phyloP scores from a whole-genome alignment of 2,113 vertebrate species.

The Anguilla japonica region DNA sequence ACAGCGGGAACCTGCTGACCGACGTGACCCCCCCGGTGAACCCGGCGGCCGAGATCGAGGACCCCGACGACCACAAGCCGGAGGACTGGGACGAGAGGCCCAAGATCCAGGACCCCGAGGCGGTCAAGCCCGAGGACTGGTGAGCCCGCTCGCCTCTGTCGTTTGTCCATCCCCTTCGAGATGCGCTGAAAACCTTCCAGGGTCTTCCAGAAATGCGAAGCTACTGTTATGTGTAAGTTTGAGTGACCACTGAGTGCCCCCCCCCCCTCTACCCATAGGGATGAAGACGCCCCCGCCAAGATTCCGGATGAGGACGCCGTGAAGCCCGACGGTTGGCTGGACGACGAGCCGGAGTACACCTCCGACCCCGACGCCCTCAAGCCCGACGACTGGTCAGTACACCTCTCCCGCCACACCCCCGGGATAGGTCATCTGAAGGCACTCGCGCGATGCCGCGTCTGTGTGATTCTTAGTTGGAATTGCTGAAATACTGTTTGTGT shows the following conservation, averaged over 20 bases:
- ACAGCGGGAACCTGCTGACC: constrained; percentile 86
- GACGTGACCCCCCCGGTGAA: constrained; percentile 93
- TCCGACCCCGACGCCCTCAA: constrained; percentile 91
- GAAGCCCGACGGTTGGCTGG: constrained; percentile 95
- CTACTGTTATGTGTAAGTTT: not conserved
- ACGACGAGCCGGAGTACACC: constrained; percentile 90
- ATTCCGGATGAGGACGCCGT: constrained; percentile 85
- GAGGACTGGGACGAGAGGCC: constrained; percentile 98
- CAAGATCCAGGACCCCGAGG: constrained; percentile 92
- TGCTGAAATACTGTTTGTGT: not conserved
- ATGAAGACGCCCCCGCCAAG: constrained; percentile 95
- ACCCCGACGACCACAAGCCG: constrained; percentile 91
- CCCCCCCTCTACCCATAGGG: constrained; percentile 67
- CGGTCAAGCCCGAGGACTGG: constrained; percentile 95
- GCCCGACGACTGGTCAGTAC: constrained; percentile 87
- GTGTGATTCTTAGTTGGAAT: no score
- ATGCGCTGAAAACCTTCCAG: no score
- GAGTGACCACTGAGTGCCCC: not conserved
- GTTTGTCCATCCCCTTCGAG: not conserved
- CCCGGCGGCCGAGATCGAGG: constrained; percentile 90
- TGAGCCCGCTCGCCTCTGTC: constrained; percentile 52
- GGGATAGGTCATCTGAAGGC: not conserved
- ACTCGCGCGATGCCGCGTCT: not conserved
- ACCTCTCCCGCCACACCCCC: not conserved
- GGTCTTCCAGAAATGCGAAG: no score